phyloP scores from a whole-genome alignment of 35 echinoderm and acorn worm species.

The Ophiothrix spiculata region DNA sequence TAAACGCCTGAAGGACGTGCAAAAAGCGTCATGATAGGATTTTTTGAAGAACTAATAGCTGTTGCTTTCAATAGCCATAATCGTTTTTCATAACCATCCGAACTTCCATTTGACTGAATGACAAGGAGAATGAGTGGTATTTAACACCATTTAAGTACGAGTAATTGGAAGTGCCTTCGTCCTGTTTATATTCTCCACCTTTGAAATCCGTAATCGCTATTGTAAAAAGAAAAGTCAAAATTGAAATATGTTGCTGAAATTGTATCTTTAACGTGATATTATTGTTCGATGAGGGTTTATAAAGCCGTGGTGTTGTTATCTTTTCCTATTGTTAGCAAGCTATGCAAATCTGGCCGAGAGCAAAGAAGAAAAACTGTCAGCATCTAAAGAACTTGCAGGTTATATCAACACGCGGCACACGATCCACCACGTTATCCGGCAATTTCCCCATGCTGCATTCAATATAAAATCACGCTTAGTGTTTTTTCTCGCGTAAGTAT shows the following conservation, averaged over 20 bases:
- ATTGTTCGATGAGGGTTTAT: not conserved
- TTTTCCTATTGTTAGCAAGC: not conserved
- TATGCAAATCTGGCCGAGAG: not conserved
- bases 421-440: not conserved
- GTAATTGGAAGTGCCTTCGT: not conserved
- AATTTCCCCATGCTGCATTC: no score
- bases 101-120: no score
- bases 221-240: not conserved
- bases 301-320: not conserved
- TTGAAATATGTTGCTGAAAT: not conserved
- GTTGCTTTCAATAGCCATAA: no score
- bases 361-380: not conserved
- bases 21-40: no score
- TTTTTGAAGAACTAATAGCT: no score
- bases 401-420: constrained; percentile 5
- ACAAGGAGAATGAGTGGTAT: no score
- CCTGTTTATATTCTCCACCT: not conserved
- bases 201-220: not conserved
- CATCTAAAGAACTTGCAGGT: not conserved
- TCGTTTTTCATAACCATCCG: no score
- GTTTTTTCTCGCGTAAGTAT: not conserved
- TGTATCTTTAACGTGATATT: constrained; percentile 1
- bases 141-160: no score
- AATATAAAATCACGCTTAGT: not conserved
- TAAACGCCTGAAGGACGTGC: no score